Base-by-base conservation (phyloP, 2,113 vertebrate genomes). In the Solea solea region DNA sequence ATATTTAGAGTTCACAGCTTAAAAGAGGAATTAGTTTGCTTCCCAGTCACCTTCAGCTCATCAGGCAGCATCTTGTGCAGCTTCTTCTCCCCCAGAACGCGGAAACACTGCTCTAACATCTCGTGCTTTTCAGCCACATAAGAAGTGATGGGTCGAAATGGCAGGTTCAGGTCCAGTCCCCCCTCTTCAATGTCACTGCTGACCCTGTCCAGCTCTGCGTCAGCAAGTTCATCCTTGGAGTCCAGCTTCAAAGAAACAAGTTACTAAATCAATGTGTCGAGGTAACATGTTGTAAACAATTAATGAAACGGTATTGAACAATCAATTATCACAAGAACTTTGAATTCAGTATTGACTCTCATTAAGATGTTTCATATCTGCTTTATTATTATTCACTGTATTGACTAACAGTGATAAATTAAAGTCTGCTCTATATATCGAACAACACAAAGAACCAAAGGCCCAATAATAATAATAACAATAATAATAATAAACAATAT, bases 161-260 rank as follows among this genome's bases (percentile, higher is more conserved):
- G 92, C 14, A 96, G 90, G 42, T 80, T 94, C 76, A 99, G 94
- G 85, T 99, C 96, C 53, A 99, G 88, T 39, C 97, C 97, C 34
- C 97, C 97, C 83, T 98, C 97, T 88, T 98, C 97, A 49, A 97
- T 91, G 85, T 99, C 97, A 85, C 97, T 98, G 54, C 95, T 95
- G 50, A 95, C 94, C 42, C 88, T 70, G 63, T 94, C 91, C 72
- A 95, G 92, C 40, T 93, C 93, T 27, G 93, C 87, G 58, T 94
- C 92, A 39, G 84, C 92, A 9, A 90, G 60, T 4, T 78, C 91
- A 34, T 92, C 92, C 53, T 95, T 96, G 44, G 82, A 76, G 76
- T 95, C 95, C 95, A 95, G 89, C 46, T 88, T 15, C 5, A n/a
- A 7, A 16, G 34, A 62, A 69, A 4, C 1, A 14, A 7, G 39